Evolutionary conservation across 1,140 invertebrate species (phyloP), one percentile per base, ranked within the genome.

Genomic region (Brachionus rotundiformis): DNA sequence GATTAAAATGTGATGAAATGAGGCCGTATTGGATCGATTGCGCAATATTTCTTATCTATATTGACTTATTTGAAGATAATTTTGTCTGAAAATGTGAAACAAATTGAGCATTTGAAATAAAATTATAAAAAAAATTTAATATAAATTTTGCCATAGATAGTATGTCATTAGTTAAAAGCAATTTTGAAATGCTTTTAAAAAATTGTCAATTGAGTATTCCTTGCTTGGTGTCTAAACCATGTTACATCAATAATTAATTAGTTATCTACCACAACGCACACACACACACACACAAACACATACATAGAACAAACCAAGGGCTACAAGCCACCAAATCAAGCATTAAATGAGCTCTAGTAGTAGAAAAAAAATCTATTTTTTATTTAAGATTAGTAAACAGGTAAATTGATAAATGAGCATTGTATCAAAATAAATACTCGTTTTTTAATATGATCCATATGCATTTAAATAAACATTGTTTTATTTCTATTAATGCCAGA

Each of bases 401-500:
- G 63, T 68, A 68, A 36, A 68, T 68, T 33, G 63, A 68, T 68
- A 68, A 68, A 68, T 68, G 63, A 68, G 63, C 63, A 36, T 33
- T 68, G 29, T 68, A 36, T 29, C 29, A 63, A 63, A 63, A 33
- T 29, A 63, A 63, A 63, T 29, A 63, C 25, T 29, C 25, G 3
- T 68, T 68, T 68, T 68, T 68, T 68, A 68, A 68, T 68, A 68
- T 29, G 63, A 68, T 68, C 63, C 63, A 68, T 68, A 68, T 68
- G 63, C 27, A 68, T 33, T 19, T 19, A 19, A 36, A 68, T 33
- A 68, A 68, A 68, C 27, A 68, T 36, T 13, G n/a, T 16, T 68
- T 54, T 54, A 19, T 54, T 36, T 68, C 31, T 36, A 68, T 68
- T 68, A 68, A 68, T 36, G 33, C 63, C 63, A 68, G 63, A 68